Conservation (phyloP, 2,888 invertebrate species). For the Mylabris sibirica region DNA sequence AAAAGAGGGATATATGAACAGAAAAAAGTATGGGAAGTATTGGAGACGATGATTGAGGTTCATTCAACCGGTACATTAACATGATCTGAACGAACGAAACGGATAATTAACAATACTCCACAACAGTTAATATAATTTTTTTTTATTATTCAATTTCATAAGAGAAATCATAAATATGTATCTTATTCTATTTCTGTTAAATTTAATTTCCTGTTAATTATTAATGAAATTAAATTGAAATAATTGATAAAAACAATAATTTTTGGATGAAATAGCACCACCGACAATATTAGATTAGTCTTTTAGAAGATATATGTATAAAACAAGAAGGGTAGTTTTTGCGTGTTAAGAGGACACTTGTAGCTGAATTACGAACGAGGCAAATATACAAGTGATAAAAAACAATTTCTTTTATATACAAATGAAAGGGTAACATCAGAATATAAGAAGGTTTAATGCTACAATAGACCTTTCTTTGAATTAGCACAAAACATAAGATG, state of each 20-base stretch:
- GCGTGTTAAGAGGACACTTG: too few species aligned
- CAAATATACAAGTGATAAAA: too few species aligned
- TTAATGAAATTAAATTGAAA: not conserved
- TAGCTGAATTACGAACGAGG: too few species aligned
- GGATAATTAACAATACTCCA: conserved; percentile 7
- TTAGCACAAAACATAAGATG: not conserved
- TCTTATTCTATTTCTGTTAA: not conserved
- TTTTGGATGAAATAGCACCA: not conserved
- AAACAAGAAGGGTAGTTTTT: too few species aligned
- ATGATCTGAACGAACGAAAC: conserved; percentile 9
- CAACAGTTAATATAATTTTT: not conserved
- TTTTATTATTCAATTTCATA: not conserved
- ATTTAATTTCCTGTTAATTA: conserved; percentile 4
- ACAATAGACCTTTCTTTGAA: too few species aligned
- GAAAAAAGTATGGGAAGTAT: conserved; percentile 1
- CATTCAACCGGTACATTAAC: conserved; percentile 6
- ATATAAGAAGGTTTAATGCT: too few species aligned
- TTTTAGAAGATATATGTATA: too few species aligned
- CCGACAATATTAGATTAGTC: too few species aligned
- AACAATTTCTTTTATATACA: too few species aligned
- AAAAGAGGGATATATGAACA: not conserved
- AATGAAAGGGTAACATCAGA: too few species aligned
- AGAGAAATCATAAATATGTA: not conserved
- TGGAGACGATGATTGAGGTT: not conserved
- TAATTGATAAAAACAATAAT: not conserved